Base-by-base conservation (phyloP, 2,797 vertebrate species). In the Pelodytes ibericus region DNA sequence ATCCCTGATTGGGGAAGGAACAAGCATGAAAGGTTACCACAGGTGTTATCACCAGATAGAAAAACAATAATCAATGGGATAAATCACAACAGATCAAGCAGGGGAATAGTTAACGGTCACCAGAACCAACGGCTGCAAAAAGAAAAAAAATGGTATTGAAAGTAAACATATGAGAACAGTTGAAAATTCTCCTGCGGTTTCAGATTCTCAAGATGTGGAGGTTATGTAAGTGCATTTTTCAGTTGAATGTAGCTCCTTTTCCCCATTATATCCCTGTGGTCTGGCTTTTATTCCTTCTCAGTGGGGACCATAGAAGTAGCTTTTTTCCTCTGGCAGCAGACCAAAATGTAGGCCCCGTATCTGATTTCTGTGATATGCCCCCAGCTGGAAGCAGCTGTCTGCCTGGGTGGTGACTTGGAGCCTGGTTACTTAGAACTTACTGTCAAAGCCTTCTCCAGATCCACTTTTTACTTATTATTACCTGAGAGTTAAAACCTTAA, bases 181-280 rank as follows among this genome's bases (percentile, higher is more conserved):
- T 68, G 75, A 78, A 72, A 72, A 78, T 67, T 8, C 69, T 68
- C 16, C 26, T 60, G 75, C 24, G 70, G 75, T 78, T 51, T 78
- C 53, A 72, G 61, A 67, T 72, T 78, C 62, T 72, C 70, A 72
- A 72, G 75, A 72, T 72, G 75, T 59, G 75, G 68, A 72, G 75
- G 75, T 77, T 77, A 77, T 72, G 68, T 77, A 33, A 78, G 75
- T 78, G 53, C 75, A 66, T 78, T 77, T 77, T 65, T 71, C 16
- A 26, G 67, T 26, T 29, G 74, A 71, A 59, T 66, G 39, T 78
- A 67, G 58, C 63, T 72, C 51, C 61, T 59, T 57, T 47, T 78
- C 70, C n/a, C 75, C 63, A 78, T 78, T 78, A 78, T 78, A 72
- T 72, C 63, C 75, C 53, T 72, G 62, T 67, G 75, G 75, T 78